Conservation (phyloP, 2,797 vertebrate species). For the Adrianichthys oophorus region DNA sequence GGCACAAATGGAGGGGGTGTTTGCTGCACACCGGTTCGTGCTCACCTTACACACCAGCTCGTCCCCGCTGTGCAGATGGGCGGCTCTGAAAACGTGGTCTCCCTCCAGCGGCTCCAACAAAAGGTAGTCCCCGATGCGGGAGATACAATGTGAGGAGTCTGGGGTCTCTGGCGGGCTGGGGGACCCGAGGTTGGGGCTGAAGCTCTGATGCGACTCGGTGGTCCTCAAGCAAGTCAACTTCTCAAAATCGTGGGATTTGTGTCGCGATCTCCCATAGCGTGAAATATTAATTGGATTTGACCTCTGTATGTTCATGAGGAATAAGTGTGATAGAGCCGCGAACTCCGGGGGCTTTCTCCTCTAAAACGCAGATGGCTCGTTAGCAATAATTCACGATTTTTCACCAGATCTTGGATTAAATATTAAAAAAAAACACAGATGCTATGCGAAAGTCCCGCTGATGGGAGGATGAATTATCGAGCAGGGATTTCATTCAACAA, state of each 20-base stretch:
- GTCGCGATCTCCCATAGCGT: constrained; percentile 97
- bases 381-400: constrained; percentile 16
- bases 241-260: constrained; percentile 98
- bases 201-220: constrained; percentile 92
- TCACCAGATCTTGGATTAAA: constrained; percentile 16
- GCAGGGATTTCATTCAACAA: constrained; percentile 26
- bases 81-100: constrained; percentile 96
- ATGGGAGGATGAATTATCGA: constrained; percentile 16
- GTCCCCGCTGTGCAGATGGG: constrained; percentile 97
- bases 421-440: background rate
- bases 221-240: constrained; percentile 93
- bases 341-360: constrained; percentile 9
- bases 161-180: constrained; percentile 98
- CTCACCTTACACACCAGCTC: constrained; percentile 93
- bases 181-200: constrained; percentile 97
- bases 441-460: background rate
- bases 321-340: constrained; percentile 76
- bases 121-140: constrained; percentile 98
- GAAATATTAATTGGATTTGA: constrained; percentile 99
- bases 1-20: no score
- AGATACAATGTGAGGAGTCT: constrained; percentile 97
- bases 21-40: no score
- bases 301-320: constrained; percentile 99
- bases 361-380: background rate
- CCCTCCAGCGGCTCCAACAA: constrained; percentile 98